These are phyloP conservation scores for Clarias pachynema DNA, from an alignment of 2,797 vertebrate species.

Conservation along the genomic window DNA sequence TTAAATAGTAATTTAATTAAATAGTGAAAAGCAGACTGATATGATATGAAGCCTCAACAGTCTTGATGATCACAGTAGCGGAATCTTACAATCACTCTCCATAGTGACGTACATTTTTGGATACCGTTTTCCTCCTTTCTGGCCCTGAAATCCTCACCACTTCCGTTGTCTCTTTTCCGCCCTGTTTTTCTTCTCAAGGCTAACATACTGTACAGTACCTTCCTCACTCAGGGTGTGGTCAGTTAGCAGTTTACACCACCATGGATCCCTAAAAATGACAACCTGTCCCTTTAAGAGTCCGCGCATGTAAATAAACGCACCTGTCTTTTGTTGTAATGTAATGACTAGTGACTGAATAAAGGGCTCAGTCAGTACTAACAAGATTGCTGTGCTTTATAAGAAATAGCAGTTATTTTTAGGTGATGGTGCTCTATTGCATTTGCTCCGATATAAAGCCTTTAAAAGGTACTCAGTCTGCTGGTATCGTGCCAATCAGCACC, in stretches of 20 bases:
- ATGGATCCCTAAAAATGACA: not conserved
- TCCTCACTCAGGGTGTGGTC: not conserved
- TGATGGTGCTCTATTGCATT: constrained; percentile 5
- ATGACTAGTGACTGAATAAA: not conserved
- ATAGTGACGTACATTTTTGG: not conserved
- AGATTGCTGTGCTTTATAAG: not conserved
- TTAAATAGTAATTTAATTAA: not conserved
- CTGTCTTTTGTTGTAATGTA: not conserved
- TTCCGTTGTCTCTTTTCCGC: not conserved
- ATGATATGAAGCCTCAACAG: too few relatives aligned
- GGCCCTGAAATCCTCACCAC: not conserved
- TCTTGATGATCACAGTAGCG: not conserved
- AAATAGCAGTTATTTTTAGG: constrained; percentile 10
- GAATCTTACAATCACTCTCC: not conserved
- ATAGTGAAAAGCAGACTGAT: too few relatives aligned
- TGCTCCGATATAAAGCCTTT: not conserved
- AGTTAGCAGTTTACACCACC: not conserved
- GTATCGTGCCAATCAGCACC: not conserved
- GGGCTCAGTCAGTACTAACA: constrained; percentile 8
- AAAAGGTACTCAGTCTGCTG: not conserved
- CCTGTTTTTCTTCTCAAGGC: not conserved
- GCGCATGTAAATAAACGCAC: not conserved
- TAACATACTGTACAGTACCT: not conserved
- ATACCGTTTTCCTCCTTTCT: not conserved
- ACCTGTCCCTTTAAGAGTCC: not conserved